These are phyloP conservation scores for Acrossocheilus fasciatus DNA, from an alignment of 2,797 vertebrate species.

Conservation along the genomic window DNA sequence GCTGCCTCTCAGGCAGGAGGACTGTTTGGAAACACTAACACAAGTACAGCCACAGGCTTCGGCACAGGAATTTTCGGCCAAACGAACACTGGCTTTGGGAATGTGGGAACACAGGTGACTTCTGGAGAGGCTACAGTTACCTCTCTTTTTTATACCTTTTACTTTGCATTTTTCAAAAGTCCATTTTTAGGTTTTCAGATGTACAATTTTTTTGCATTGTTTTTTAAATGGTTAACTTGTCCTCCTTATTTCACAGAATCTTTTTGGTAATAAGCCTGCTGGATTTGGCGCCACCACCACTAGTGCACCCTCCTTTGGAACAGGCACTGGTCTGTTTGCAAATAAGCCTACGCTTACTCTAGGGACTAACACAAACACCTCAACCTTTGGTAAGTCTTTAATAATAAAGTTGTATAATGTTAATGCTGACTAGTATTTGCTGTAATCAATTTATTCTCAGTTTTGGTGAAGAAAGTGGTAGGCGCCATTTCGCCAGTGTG, in stretches of 20 bases:
- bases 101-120: slow-evolving; percentile 85
- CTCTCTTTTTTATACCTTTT: neutral
- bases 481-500: neutral
- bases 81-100: slow-evolving; percentile 86
- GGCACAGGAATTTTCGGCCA: slow-evolving; percentile 91
- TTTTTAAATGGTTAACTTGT: neutral
- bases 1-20: slow-evolving; percentile 84
- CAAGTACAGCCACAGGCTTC: slow-evolving; percentile 88
- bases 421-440: neutral
- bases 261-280: slow-evolving; percentile 92
- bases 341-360: slow-evolving; percentile 84
- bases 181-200: neutral
- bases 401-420: neutral
- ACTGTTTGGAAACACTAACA: slow-evolving; percentile 89
- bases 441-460: neutral
- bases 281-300: slow-evolving; percentile 94
- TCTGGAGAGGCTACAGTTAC: neutral
- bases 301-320: slow-evolving; percentile 92
- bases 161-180: neutral
- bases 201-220: too few species aligned
- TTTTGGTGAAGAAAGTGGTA: neutral
- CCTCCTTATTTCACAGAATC: slow-evolving; percentile 71
- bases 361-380: slow-evolving; percentile 81
- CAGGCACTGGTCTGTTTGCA: slow-evolving; percentile 89
- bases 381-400: slow-evolving; percentile 77